These are phyloP conservation scores for Antidorcas marsupialis DNA, from an alignment of 2,113 vertebrate genomes.

Conservation along the genomic window DNA sequence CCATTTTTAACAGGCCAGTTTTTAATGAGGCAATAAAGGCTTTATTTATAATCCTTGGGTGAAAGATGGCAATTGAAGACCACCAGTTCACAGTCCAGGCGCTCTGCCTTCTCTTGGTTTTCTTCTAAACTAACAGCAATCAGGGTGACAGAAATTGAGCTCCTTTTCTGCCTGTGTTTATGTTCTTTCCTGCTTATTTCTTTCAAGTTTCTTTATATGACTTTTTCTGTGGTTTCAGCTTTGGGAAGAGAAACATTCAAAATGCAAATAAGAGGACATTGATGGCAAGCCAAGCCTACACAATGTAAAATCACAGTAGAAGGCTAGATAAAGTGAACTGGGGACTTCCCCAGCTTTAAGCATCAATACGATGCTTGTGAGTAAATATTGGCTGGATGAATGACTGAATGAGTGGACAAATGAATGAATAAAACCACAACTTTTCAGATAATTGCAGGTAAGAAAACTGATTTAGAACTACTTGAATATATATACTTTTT, in stretches of 20 bases:
- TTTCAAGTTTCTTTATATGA: neutral
- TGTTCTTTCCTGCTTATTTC: neutral
- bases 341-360: neutral
- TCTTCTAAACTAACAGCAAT: neutral
- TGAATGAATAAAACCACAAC: neutral
- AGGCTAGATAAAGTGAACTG: neutral
- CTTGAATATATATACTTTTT: neutral
- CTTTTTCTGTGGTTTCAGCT: neutral
- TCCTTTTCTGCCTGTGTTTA: neutral
- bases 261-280: neutral
- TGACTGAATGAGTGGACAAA: neutral
- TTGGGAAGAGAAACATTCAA: neutral
- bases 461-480: neutral
- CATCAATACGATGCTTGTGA: neutral
- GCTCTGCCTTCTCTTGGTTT: neutral
- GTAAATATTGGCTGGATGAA: neutral
- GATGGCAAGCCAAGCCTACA: neutral
- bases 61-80: conserved; percentile 11
- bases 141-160: neutral
- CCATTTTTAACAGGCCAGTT: neutral
- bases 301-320: neutral
- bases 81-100: neutral
- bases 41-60: conserved; percentile 19
- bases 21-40: conserved; percentile 29
- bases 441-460: neutral